phyloP scores from a whole-genome alignment of 2,113 vertebrate genomes.

The mouse (Mus musculus) region GRCm39 chr13:11716501-11717000 shows the following conservation, averaged over 20 bases:
- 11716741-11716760: not conserved
- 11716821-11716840: not conserved
- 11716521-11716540: too few species aligned
- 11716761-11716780: not conserved
- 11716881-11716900: not conserved
- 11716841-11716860: not conserved
- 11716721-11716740: too few species aligned
- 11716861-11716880: not conserved
- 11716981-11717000: not conserved
- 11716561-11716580: not conserved
- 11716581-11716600: not conserved
- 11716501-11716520: not conserved
- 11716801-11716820: not conserved
- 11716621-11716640: not conserved
- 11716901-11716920: not conserved
- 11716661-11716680: not conserved
- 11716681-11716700: not conserved
- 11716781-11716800: not conserved
- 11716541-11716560: too few species aligned
- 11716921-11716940: not conserved
- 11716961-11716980: not conserved
- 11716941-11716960: not conserved
- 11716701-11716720: rapidly evolving
- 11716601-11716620: not conserved
- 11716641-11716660: not conserved